phyloP scores from a whole-genome alignment of 2,888 invertebrate genomes.

The Sphaerophoria rueppellii region DNA sequence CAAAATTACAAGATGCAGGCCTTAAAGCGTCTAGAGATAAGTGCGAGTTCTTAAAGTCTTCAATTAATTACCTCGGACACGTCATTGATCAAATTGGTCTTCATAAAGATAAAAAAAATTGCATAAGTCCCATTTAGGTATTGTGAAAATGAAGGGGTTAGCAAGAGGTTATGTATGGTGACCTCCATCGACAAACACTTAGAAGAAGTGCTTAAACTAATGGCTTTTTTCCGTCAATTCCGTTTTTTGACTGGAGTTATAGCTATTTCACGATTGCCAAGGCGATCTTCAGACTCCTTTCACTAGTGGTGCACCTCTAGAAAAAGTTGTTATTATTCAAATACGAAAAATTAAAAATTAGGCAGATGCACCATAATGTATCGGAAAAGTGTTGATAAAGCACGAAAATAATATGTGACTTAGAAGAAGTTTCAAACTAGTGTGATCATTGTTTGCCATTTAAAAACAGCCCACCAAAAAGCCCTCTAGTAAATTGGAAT shows the following conservation, averaged over 20 bases:
- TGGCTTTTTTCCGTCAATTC: no score
- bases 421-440: constrained; percentile 57
- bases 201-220: no score
- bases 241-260: no score
- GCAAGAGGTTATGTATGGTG: constrained; percentile 50
- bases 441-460: constrained; percentile 44
- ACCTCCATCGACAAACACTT: constrained; percentile 71
- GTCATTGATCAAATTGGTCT: constrained; percentile 19
- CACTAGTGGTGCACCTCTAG: no score
- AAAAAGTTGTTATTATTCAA: no score
- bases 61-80: constrained; percentile 70
- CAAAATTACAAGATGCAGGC: not conserved
- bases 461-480: constrained; percentile 35
- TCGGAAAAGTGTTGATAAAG: no score
- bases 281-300: no score
- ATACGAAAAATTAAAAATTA: no score
- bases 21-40: constrained; percentile 69
- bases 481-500: constrained; percentile 51
- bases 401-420: no score
- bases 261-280: no score
- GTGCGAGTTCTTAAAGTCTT: constrained; percentile 62
- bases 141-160: constrained; percentile 53
- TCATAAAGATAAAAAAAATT: constrained; percentile 20
- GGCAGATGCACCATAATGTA: no score
- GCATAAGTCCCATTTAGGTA: constrained; percentile 56